Evolutionary conservation across 37 sponge, comb jelly and placozoan species (phyloP).

Genomic region (Ianthella basta): DNA sequence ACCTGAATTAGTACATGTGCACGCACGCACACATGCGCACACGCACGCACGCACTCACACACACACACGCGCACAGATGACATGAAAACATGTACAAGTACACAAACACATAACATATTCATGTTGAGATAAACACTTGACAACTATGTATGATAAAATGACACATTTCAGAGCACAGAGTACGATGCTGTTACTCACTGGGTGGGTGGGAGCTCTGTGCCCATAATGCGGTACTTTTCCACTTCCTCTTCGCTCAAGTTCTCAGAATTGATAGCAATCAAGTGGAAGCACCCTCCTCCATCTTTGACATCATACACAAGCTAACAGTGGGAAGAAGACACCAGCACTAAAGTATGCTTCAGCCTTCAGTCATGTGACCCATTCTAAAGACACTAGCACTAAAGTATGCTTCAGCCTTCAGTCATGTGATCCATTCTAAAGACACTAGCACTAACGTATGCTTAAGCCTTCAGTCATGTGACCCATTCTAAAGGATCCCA

Average conservation of each 20-base stretch:
- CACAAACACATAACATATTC: neutral
- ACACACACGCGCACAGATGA: no score
- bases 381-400: no score
- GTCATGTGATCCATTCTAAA: no score
- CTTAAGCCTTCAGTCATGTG: neutral
- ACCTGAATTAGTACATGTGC: neutral
- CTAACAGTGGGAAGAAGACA: neutral
- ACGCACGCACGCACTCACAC: neutral
- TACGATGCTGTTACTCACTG: constrained; percentile 33
- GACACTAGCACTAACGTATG: no score
- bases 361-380: no score
- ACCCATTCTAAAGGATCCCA: neutral
- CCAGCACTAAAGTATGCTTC: neutral
- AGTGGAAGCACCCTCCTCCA: constrained; percentile 54
- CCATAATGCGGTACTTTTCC: constrained; percentile 44
- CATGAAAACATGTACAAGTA: neutral
- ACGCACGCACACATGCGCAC: neutral
- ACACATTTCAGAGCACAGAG: neutral
- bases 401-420: no score
- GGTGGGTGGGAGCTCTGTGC: constrained; percentile 59
- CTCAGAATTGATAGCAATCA: constrained; percentile 73
- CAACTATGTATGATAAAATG: neutral
- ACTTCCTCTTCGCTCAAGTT: constrained; percentile 37
- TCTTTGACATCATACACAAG: constrained; percentile 73
- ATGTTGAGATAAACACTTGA: neutral